Base-by-base conservation (phyloP, 2,888 invertebrate genomes). In the Pyrocoelia pectoralis region DNA sequence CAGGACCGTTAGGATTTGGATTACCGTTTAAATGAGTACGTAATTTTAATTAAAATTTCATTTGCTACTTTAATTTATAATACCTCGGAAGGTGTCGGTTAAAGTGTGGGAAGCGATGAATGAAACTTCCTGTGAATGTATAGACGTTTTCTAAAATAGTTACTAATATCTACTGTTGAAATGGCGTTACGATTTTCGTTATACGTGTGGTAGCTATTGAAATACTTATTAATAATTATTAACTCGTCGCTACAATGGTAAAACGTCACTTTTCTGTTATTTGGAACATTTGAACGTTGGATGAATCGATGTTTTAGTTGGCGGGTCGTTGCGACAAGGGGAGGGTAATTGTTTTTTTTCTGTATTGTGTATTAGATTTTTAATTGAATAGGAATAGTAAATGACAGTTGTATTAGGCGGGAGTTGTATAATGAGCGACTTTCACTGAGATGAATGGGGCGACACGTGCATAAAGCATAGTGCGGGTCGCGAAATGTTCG, bases 361-460 rank as follows among this genome's bases (percentile, higher is more conserved):
- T 29, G 29, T 52, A 14, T 40, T 24, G 38, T 50, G 50, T 51
- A 24, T 29, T 53, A 17, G 46, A 29, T 59, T 57, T 57, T 29
- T 38, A 53, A 59, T 61, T 56, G 46, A 56, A 56, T 61, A 29
- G 33, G 29, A 56, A 61, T 54, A 58, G 63, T 54, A 54, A 55
- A 63, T 55, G 50, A 29, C 55, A 49, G 55, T 56, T 57, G 68
- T 56, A 5, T 3, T 24, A 63, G 65, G 65, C 65, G 68, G 64
- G 65, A 68, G 68, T 60, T 65, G 66, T 64, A 68, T 67, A 67
- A 67, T 67, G 65, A 67, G 69, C 69, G 66, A 75, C 74, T 74
- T 75, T 75, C 74, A 73, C 74, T 70, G 71, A 68, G 67, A 70
- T 74, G 74, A 75, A 74, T 74, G 73, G 73, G 71, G 72, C 67